Percentiles rank a stretch among this genome's conserved stretches.
phyloP scores from a whole-genome alignment of 2,888 invertebrate genomes.

The Gasteruption jaculator region DNA sequence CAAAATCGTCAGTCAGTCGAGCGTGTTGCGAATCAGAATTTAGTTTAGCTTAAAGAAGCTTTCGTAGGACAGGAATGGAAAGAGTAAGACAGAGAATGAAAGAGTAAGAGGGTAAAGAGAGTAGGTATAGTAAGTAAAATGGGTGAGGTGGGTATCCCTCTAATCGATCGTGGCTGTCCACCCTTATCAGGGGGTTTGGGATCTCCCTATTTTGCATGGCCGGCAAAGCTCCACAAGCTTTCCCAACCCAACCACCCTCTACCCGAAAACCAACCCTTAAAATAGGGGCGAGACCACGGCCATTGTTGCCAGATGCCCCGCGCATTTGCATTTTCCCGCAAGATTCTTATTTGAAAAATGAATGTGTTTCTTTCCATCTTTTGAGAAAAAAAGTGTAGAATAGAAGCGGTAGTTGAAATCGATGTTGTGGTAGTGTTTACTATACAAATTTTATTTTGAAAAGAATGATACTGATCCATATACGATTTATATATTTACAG shows the following conservation, averaged over 20 bases:
- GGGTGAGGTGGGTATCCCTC: slow-evolving; percentile 45
- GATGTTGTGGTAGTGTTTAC: no score
- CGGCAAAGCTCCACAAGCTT: slow-evolving; percentile 23
- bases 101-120: slow-evolving; percentile 17
- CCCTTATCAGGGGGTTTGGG: slow-evolving; percentile 50
- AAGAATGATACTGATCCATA: no score
- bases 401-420: no score
- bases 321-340: slow-evolving; percentile 50
- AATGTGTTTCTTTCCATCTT: no score
- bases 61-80: slow-evolving; percentile 21
- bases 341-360: slow-evolving; percentile 50
- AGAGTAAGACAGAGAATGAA: slow-evolving; percentile 28
- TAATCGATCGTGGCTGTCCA: slow-evolving; percentile 53
- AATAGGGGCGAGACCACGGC: slow-evolving; percentile 50
- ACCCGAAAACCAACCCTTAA: slow-evolving; percentile 50
- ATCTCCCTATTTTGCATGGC: slow-evolving; percentile 30
- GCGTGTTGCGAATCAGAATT: slow-evolving; percentile 39
- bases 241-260: slow-evolving; percentile 20
- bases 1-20: slow-evolving; percentile 37
- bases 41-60: slow-evolving; percentile 28
- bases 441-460: no score
- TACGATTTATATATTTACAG: no score
- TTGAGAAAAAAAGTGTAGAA: no score
- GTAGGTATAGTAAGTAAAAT: no score
- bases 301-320: slow-evolving; percentile 53